phyloP scores from a whole-genome alignment of 2,797 vertebrate species.

The Crypturellus tataupa region DNA sequence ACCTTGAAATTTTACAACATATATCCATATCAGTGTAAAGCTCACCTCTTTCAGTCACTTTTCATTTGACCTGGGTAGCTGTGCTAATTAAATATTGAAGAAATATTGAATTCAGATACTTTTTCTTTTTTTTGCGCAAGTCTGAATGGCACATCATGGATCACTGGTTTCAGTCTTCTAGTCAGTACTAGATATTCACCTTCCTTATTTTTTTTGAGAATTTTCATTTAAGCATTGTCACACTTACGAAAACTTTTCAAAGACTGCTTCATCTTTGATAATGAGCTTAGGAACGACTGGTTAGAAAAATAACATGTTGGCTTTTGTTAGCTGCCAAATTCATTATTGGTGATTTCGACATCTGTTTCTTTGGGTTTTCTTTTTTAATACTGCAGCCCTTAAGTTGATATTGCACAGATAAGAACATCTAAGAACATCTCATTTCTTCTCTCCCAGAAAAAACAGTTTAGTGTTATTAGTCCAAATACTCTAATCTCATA shows the following conservation, averaged over 20 bases:
- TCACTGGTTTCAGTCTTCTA: background rate
- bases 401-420: background rate
- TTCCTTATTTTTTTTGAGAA: background rate
- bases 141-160: background rate
- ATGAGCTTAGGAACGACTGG: background rate
- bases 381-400: background rate
- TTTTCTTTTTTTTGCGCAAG: background rate
- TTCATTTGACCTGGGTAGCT: background rate
- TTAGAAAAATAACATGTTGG: background rate
- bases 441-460: background rate
- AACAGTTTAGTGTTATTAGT: rapidly evolving
- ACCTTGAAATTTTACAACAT: background rate
- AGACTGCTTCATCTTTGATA: background rate
- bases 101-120: background rate
- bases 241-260: background rate
- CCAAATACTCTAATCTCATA: background rate
- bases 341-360: background rate
- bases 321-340: background rate
- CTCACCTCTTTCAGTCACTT: background rate
- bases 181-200: background rate
- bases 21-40: background rate
- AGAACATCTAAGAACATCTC: background rate
- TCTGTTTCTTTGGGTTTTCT: background rate
- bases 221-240: background rate
- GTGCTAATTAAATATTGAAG: background rate